A percentile compares a stretch with the other conserved stretches of the same genome.
These are phyloP conservation scores for Drosophila kanapiae DNA, from an alignment of 1,140 invertebrate genomes.

Conservation along the genomic window DNA sequence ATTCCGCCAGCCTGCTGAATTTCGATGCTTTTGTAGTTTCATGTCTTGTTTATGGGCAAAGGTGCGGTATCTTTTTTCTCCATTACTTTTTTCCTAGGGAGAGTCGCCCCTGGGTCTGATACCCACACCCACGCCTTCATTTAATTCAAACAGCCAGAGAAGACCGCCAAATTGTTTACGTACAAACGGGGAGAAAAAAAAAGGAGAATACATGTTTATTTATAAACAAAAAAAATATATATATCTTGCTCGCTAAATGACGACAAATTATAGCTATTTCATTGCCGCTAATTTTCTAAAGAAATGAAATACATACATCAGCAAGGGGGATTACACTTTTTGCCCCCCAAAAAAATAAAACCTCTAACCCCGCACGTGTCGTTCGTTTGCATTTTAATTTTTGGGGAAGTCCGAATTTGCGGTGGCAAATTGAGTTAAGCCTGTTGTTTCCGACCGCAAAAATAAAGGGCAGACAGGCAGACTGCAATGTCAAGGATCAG, in stretches of 20 bases:
- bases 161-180: constrained; percentile 44
- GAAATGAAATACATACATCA: constrained; percentile 34
- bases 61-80: constrained; percentile 49
- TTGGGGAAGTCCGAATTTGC: constrained; percentile 42
- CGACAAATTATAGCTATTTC: constrained; percentile 68
- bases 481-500: constrained; percentile 54
- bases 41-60: constrained; percentile 39
- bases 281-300: constrained; percentile 49
- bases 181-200: constrained; percentile 18
- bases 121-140: constrained; percentile 54
- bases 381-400: constrained; percentile 52
- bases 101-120: constrained; percentile 54
- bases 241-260: constrained; percentile 58
- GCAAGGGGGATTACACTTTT: not conserved
- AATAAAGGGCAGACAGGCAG: constrained; percentile 18
- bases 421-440: constrained; percentile 64
- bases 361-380: constrained; percentile 25
- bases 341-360: not conserved
- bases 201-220: constrained; percentile 53
- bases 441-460: constrained; percentile 37
- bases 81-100: constrained; percentile 37
- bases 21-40: constrained; percentile 34
- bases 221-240: constrained; percentile 59
- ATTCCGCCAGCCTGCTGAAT: constrained; percentile 31
- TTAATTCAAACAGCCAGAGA: constrained; percentile 28